Evolutionary conservation across 2,888 invertebrate genomes (phyloP), one percentile per base, ranked within the genome.

Genomic region (Archips xylosteana): DNA sequence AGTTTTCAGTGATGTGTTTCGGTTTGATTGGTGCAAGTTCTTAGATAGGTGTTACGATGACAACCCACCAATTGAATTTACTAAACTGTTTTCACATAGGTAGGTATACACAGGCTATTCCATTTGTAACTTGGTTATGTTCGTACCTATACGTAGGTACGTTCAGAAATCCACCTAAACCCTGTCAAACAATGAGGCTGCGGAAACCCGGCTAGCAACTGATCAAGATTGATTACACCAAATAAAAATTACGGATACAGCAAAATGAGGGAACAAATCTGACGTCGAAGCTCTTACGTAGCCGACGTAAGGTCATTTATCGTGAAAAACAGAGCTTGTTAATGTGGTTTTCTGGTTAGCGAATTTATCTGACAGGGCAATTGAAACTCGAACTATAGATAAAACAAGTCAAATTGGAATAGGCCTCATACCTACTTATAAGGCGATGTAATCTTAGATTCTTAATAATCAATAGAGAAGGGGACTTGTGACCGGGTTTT

Each of bases 221-320:
- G 60, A 60, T 36, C 36, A 60, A 60, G 60, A 60, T 60, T 60
- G 60, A 60, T 60, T 57, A 32, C 57, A 57, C 57, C 57, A 57
- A 57, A 32, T 57, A 57, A 57, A 57, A 57, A 57, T 57, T 57
- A 32, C 57, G 57, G 57, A 57, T 57, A 57, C 32, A 12, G 57
- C 32, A 57, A 57, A 57, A 57, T 12, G 57, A 12, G 57, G 23
- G 15, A 15, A 54, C 51, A 23, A 23, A 15, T 49, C 15, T 10
- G 32, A 8, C 32, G 32, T 57, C 57, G 32, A 57, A 57, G 32
- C 57, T 12, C 57, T 57, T 57, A 57, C 1, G 57, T 10, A 3
- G 32, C n/a, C 3, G 57, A 13, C 10, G 5, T 36, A 60, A 60
- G 36, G 60, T 60, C 60, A 60, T 36, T 36, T 57, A 57, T 57